Base-by-base conservation (phyloP, 2,888 invertebrate species). In the Endotricha flammealis region DNA sequence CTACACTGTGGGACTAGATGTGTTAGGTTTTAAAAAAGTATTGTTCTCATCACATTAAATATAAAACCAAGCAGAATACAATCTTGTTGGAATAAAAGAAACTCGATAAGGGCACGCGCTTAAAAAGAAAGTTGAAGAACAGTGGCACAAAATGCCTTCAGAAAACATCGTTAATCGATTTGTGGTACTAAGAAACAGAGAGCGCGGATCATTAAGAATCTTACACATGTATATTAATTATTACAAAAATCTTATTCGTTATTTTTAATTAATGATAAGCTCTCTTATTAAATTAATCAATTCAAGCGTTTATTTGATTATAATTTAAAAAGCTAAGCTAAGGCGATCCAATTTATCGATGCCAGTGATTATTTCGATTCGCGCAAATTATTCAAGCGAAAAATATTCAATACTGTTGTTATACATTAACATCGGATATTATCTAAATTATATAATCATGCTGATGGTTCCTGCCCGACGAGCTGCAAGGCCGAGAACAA, bases 251-350 rank as follows among this genome's bases (percentile, higher is more conserved):
- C 50, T 50, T 46, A 50, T 41, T 39, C 36, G 48, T 46, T 41
- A 46, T 29, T 38, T 32, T 32, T 48, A 46, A 41, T 41, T 42
- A 41, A 36, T 44, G 35, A 45, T 50, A 59, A 59, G 53, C 57
- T 54, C 50, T 44, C 47, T 14, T 49, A 49, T 44, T 37, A 44
- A 39, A 48, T 34, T 29, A 46, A 42, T 36, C 38, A 32, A 34
- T 35, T 42, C 34, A 45, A 46, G 44, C 47, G 39, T 36, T 33
- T 20, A 20, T 20, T n/a, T 16, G 28, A 37, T 38, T 40, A 25
- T 31, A 30, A 28, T 34, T 17, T 25, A 8, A 25, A 28, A 28
- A 13, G n/a, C 12, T 8, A 11, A 27, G 12, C 13, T 10, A 25
- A 23, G 10, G 6, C 11, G 25, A 17, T 24, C 43, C 30, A 39